These are phyloP conservation scores for Drosophila punjabiensis DNA, from an alignment of 1,140 invertebrate genomes.

Conservation along the genomic window DNA sequence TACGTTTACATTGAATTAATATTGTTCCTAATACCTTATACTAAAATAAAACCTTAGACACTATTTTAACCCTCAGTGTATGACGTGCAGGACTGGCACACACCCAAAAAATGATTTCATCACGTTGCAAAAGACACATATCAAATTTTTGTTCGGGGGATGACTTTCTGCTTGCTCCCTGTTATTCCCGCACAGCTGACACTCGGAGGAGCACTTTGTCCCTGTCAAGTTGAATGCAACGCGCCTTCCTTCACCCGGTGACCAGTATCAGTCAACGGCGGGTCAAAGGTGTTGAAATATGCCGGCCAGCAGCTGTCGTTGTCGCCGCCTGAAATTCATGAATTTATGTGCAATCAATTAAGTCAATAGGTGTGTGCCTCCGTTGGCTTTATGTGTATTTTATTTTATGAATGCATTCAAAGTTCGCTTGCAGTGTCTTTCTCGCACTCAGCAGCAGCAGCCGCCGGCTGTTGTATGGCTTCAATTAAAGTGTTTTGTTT, in stretches of 20 bases:
- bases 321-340: conserved; percentile 33
- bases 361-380: conserved; percentile 70
- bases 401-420: conserved; percentile 20
- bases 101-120: conserved; percentile 68
- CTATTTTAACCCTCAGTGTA: conserved; percentile 3
- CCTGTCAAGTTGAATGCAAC: conserved; percentile 66
- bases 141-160: conserved; percentile 63
- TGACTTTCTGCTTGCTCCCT: conserved; percentile 20
- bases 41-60: background rate
- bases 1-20: accelerated
- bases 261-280: conserved; percentile 27
- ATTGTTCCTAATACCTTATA: background rate
- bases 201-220: conserved; percentile 41
- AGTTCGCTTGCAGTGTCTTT: conserved; percentile 20
- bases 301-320: conserved; percentile 26
- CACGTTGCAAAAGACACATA: conserved; percentile 59
- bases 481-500: conserved; percentile 48
- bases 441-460: conserved; percentile 15
- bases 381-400: conserved; percentile 9
- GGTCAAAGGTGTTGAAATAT: conserved; percentile 68
- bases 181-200: conserved; percentile 50
- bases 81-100: conserved; percentile 48
- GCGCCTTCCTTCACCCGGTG: conserved; percentile 11
- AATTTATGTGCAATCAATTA: conserved; percentile 75
- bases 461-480: conserved; percentile 34